Conservation (phyloP, 2,113 vertebrate genomes). For the Burhinus bistriatus region DNA sequence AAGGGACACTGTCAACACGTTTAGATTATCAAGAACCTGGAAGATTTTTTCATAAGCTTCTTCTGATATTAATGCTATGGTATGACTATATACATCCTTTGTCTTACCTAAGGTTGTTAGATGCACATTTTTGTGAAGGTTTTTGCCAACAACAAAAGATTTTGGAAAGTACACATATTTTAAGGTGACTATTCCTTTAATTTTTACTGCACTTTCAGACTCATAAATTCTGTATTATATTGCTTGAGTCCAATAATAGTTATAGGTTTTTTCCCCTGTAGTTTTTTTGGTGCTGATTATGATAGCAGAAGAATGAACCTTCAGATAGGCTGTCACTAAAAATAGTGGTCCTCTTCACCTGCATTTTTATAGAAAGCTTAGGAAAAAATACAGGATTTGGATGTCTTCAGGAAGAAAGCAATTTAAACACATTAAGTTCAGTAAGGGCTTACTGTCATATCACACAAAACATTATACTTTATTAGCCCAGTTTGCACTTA, state of each 20-base stretch:
- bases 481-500: background rate
- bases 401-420: background rate
- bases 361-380: background rate
- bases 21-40: background rate
- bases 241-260: background rate
- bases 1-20: background rate
- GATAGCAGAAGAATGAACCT: background rate
- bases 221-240: background rate
- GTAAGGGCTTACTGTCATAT: background rate
- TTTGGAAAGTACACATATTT: background rate
- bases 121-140: background rate
- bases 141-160: background rate
- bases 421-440: background rate
- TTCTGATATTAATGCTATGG: background rate
- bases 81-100: background rate
- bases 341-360: background rate
- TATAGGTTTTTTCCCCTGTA: fast-evolving
- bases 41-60: background rate
- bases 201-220: background rate
- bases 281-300: background rate
- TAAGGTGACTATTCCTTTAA: background rate
- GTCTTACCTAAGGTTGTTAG: background rate
- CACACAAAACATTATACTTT: background rate
- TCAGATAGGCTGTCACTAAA: background rate
- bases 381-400: background rate